Evolutionary conservation across 1,140 invertebrate genomes (phyloP).

Genomic region (Trichogramma pretiosum): DNA sequence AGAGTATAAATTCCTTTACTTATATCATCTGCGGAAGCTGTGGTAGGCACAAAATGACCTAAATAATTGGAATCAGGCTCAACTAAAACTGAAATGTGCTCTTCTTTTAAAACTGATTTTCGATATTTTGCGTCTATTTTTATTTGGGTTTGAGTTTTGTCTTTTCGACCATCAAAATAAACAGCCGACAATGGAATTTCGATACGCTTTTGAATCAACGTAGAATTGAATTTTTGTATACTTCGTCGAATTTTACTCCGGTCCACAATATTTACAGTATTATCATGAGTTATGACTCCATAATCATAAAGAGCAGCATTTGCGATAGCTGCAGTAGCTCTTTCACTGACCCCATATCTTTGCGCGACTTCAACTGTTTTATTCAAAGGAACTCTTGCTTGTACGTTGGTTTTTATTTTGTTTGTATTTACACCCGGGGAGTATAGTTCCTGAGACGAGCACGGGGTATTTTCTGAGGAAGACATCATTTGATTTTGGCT

Average conservation of each 20-base stretch:
- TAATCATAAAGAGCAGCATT: not conserved
- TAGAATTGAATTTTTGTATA: not conserved
- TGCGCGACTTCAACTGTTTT: not conserved
- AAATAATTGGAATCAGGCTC: not conserved
- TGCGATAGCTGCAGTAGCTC: not conserved
- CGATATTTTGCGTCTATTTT: not conserved
- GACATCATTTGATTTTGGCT: too few species aligned
- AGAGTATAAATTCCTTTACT: not conserved
- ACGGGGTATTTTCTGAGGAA: too few species aligned
- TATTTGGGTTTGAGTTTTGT: not conserved
- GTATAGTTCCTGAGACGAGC: too few species aligned
- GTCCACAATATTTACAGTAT: not conserved
- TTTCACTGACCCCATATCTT: not conserved
- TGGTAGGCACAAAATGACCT: not conserved
- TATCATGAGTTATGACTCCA: not conserved
- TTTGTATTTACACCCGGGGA: too few species aligned
- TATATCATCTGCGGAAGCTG: not conserved
- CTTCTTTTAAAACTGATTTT: not conserved
- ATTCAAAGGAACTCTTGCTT: too few species aligned
- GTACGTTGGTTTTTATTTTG: too few species aligned
- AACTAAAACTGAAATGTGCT: not conserved
- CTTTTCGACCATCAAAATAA: constrained; percentile 1
- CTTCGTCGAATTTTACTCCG: not conserved
- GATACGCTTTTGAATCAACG: not conserved
- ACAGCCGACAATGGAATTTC: not conserved